Evolutionary conservation across 2,797 vertebrate species (phyloP), one percentile per base, ranked within the genome.

Genomic region (Sylvilagus floridanus): DNA sequence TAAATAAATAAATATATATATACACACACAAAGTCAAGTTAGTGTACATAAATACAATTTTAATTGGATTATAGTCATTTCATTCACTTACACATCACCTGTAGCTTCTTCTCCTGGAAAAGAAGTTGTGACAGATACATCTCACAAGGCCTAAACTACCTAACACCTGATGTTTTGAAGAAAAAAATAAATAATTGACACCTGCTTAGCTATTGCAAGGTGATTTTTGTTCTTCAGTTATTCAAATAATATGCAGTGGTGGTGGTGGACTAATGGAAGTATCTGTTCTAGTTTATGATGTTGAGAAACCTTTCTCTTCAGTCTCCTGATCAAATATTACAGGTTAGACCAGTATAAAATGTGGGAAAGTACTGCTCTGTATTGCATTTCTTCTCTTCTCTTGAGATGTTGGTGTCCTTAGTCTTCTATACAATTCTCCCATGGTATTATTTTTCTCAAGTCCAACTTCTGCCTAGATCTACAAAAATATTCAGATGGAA

Each of bases 301-400:
- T 4, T 71, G 21, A 0, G 2, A 94, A 4, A 5, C 2, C 17
- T n/a, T 8, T 77, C 4, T 1, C 11, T 21, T 1, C 22, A 4
- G 0, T 52, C 37, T 89, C 2, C 73, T 5, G 6, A 8, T 60
- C 17, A 66, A 65, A 0, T 50, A 22, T 52, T 19, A 10, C 0
- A 30, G 10, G 7, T 65, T 81, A 1, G 47, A 66, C 1, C 66
- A 1, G 68, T 73, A 72, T 17, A 68, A 88, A 89, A 52, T 12
- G 4, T 76, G 7, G 7, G 47, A 85, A 92, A 83, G 6, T 37
- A 30, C 26, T 65, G 0, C 1, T 50, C 24, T 28, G 26, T 2
- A 21, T 16, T 17, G 10, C 14, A 57, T 12, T 30, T 65, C 12
- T 63, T 66, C n/a, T 13, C 16, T 10, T 37, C 14, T 5, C 6